These are phyloP conservation scores for Agrotis segetum DNA, from an alignment of 2,888 invertebrate genomes.

Conservation along the genomic window DNA sequence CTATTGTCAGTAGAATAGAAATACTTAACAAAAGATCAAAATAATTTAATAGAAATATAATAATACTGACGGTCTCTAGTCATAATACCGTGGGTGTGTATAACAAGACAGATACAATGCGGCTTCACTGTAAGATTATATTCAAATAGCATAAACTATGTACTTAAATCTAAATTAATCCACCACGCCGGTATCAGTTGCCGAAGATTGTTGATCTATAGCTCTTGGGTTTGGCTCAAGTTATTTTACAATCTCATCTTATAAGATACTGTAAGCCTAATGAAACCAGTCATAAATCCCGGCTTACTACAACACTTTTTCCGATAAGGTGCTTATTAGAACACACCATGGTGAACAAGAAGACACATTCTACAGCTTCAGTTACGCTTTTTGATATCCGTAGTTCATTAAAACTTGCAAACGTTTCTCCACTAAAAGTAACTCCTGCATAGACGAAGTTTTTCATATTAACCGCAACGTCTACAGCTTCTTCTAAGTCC, in stretches of 20 bases:
- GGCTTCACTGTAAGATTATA: slow-evolving; percentile 3
- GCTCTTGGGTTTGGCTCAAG: too few relatives aligned
- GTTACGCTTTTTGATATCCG: too few relatives aligned
- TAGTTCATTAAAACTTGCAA: too few relatives aligned
- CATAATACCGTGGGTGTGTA: not conserved
- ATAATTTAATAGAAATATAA: not conserved
- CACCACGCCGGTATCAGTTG: not conserved
- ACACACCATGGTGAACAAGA: too few relatives aligned
- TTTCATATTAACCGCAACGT: slow-evolving; percentile 49
- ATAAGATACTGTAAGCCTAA: too few relatives aligned
- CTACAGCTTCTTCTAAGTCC: slow-evolving; percentile 81
- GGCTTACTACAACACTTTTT: too few relatives aligned
- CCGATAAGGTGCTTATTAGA: too few relatives aligned
- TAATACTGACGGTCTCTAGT: not conserved
- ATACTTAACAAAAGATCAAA: not conserved
- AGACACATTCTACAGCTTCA: too few relatives aligned
- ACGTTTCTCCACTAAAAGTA: not conserved
- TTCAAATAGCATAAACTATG: not conserved
- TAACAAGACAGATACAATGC: not conserved
- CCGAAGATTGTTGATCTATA: not conserved
- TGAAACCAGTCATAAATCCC: too few relatives aligned
- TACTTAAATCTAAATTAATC: too few relatives aligned
- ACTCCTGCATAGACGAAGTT: not conserved
- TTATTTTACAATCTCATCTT: too few relatives aligned
- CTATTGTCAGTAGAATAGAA: too few relatives aligned